Percentiles rank a stretch among this genome's conserved stretches.
These are phyloP conservation scores for Saccostrea glomerata DNA, from an alignment of 1,140 invertebrate genomes.

Conservation along the genomic window DNA sequence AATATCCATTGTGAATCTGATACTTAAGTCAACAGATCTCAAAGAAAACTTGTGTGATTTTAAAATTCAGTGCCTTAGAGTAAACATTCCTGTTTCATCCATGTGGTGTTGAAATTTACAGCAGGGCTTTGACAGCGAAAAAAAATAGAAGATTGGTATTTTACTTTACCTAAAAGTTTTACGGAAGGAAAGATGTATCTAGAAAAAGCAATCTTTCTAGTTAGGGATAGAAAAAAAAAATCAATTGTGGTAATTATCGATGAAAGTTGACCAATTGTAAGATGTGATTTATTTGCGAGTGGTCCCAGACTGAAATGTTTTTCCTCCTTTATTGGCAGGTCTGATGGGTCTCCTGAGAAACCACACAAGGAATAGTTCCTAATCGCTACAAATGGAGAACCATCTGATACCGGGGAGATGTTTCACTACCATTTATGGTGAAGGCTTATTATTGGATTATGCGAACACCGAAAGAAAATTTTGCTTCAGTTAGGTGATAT, in stretches of 20 bases:
- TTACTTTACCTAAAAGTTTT: background rate
- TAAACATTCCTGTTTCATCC: conserved; percentile 13
- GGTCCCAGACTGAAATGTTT: conserved; percentile 26
- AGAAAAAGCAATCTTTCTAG: background rate
- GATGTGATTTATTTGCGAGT: conserved; percentile 19
- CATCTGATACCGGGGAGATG: conserved; percentile 26
- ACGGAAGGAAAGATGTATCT: background rate
- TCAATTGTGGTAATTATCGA: conserved; percentile 36
- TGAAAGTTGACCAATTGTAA: conserved; percentile 38
- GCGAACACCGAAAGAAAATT: conserved; percentile 25
- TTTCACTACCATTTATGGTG: conserved; percentile 19
- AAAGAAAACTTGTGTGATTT: conserved; percentile 37
- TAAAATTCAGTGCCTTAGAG: conserved; percentile 36
- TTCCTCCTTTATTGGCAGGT: conserved; percentile 22
- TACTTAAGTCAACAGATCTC: conserved; percentile 33
- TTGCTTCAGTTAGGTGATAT: conserved; percentile 16
- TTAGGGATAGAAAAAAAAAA: background rate
- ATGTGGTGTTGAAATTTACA: background rate
- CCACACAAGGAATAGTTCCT: conserved; percentile 18
- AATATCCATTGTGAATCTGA: conserved; percentile 36
- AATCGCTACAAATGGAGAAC: conserved; percentile 34
- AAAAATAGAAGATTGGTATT: background rate
- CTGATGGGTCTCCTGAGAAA: conserved; percentile 8
- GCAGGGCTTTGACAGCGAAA: background rate
- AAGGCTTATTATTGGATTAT: conserved; percentile 10